Evolutionary conservation across 2,113 vertebrate genomes (phyloP).

Genomic region (Pavo muticus): DNA sequence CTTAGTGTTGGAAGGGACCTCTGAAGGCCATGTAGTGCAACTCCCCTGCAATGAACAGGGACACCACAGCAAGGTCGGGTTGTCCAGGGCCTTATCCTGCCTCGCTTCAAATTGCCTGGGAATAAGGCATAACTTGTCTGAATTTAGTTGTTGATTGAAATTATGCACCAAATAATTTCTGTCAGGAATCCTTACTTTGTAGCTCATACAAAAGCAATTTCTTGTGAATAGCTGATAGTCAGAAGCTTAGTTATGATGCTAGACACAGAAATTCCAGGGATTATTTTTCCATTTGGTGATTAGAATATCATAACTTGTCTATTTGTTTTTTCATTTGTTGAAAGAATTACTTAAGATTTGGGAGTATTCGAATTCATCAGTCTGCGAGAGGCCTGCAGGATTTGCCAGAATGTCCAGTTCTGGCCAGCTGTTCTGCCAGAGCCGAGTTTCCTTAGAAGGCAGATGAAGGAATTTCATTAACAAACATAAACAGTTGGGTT

Average conservation of each 20-base stretch:
- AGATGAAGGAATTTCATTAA: constrained; percentile 21
- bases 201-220: not conserved
- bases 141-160: constrained; percentile 51
- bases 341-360: not conserved
- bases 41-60: too few species aligned
- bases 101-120: not conserved
- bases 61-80: too few species aligned
- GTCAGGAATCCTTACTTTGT: not conserved
- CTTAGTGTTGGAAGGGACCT: too few species aligned
- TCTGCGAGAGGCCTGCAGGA: not conserved
- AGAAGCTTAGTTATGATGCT: not conserved
- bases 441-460: not conserved
- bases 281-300: not conserved
- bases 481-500: not conserved
- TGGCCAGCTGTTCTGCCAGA: constrained; percentile 10
- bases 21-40: too few species aligned
- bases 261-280: not conserved
- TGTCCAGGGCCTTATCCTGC: too few species aligned
- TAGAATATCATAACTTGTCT: not conserved
- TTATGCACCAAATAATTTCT: constrained; percentile 12
- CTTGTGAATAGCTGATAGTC: not conserved
- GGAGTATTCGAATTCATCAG: not conserved
- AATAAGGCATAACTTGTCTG: constrained; percentile 3
- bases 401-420: constrained; percentile 35
- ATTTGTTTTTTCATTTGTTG: not conserved